Evolutionary conservation across 2,113 vertebrate species (phyloP).

Genomic region (Lamprologus speciosus): DNA sequence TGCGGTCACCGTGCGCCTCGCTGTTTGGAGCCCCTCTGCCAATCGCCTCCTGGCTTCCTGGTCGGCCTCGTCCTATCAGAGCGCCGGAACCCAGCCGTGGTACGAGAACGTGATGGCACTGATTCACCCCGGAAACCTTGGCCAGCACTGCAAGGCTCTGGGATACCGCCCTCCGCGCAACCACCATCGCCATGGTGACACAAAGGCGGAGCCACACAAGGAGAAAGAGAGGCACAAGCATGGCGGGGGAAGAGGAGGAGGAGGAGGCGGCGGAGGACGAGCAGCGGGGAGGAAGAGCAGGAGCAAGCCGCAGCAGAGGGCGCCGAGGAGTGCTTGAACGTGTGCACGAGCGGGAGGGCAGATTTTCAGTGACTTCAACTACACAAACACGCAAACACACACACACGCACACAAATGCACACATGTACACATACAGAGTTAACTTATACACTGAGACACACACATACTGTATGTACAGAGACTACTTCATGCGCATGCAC

Average conservation of each 20-base stretch:
- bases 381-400: background rate
- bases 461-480: conserved; percentile 48
- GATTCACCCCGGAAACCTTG: conserved; percentile 62
- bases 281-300: conserved; percentile 74
- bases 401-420: background rate
- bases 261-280: conserved; percentile 33
- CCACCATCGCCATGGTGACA: conserved; percentile 38
- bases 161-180: conserved; percentile 58
- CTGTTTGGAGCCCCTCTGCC: conserved; percentile 61
- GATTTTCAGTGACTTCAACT: background rate
- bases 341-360: background rate
- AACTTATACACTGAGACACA: conserved; percentile 47
- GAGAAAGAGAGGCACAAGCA: conserved; percentile 58
- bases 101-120: conserved; percentile 69
- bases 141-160: conserved; percentile 66
- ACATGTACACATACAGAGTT: conserved; percentile 22
- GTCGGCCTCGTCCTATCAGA: conserved; percentile 22
- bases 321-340: conserved; percentile 66
- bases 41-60: conserved; percentile 20
- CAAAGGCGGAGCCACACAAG: background rate
- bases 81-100: conserved; percentile 45
- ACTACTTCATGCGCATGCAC: conserved; percentile 50
- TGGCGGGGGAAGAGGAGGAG: conserved; percentile 42
- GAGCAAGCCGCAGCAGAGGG: conserved; percentile 71
- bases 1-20: conserved; percentile 65